Conservation (phyloP, 2,113 vertebrate species). For the Herpailurus yagouaroundi region DNA sequence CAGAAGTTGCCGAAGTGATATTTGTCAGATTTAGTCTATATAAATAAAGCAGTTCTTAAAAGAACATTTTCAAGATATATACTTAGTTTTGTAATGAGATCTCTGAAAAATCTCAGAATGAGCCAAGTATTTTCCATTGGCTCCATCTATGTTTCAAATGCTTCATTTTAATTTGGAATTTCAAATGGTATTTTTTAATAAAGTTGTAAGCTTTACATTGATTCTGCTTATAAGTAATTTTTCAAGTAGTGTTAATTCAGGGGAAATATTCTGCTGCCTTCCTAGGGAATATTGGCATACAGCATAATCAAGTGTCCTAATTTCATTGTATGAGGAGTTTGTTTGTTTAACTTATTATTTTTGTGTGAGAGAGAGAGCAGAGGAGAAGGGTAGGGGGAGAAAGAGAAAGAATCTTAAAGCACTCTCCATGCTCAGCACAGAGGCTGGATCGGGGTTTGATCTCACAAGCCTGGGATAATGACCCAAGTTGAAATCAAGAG, state of each 20-base stretch:
- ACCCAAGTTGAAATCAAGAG: too few species aligned
- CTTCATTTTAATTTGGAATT: background rate
- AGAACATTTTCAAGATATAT: background rate
- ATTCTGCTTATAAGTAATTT: background rate
- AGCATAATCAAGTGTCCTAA: background rate
- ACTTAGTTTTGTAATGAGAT: background rate
- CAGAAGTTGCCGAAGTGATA: background rate
- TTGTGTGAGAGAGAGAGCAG: too few species aligned
- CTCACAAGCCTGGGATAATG: too few species aligned
- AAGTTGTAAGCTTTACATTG: background rate
- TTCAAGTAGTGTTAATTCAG: background rate
- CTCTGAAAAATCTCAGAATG: background rate
- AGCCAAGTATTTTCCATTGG: background rate
- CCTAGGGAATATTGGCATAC: background rate
- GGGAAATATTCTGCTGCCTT: background rate
- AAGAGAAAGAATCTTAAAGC: too few species aligned
- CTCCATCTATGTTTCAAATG: background rate
- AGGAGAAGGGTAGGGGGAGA: too few species aligned
- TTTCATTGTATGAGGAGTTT: background rate
- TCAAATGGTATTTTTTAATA: background rate
- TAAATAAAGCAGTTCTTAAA: background rate
- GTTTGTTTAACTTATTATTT: too few species aligned
- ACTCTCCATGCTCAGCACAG: too few species aligned
- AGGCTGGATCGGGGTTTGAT: too few species aligned
- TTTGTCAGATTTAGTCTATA: background rate